Conservation (phyloP, 2,113 vertebrate genomes). For the Oryzias celebensis region DNA sequence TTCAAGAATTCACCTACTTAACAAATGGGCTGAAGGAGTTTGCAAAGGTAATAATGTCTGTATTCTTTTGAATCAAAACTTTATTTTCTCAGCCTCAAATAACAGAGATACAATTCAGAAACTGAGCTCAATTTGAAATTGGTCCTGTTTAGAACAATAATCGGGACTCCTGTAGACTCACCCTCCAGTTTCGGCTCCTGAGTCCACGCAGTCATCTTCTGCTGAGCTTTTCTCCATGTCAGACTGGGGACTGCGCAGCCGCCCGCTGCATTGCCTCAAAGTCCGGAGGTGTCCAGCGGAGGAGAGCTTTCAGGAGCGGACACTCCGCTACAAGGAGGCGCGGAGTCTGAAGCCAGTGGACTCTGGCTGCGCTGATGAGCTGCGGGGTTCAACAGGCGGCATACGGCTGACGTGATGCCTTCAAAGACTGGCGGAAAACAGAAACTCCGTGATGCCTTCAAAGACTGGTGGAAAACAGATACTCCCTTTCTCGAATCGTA, state of each 20-base stretch:
- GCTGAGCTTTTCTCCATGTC: slow-evolving; percentile 71
- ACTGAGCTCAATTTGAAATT: no score
- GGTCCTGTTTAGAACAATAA: no score
- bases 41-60: no score
- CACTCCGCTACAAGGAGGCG: neutral
- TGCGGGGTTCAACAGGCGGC: slow-evolving; percentile 36
- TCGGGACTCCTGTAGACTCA: slow-evolving; percentile 37
- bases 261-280: slow-evolving; percentile 20
- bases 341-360: neutral
- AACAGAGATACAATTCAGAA: no score
- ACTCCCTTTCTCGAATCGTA: no score
- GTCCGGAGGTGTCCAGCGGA: neutral
- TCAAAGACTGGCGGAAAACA: slow-evolving; percentile 10
- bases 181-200: slow-evolving; percentile 76
- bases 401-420: slow-evolving; percentile 11
- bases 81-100: no score
- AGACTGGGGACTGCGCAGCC: neutral
- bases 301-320: neutral
- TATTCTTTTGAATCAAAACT: no score
- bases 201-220: slow-evolving; percentile 77
- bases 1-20: neutral
- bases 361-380: neutral
- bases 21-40: no score
- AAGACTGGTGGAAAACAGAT: no score
- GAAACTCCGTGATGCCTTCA: no score